Evolutionary conservation across 2,888 invertebrate species (phyloP), one percentile per base, ranked within the genome.

Genomic region (Carpatolechia fugitivella): DNA sequence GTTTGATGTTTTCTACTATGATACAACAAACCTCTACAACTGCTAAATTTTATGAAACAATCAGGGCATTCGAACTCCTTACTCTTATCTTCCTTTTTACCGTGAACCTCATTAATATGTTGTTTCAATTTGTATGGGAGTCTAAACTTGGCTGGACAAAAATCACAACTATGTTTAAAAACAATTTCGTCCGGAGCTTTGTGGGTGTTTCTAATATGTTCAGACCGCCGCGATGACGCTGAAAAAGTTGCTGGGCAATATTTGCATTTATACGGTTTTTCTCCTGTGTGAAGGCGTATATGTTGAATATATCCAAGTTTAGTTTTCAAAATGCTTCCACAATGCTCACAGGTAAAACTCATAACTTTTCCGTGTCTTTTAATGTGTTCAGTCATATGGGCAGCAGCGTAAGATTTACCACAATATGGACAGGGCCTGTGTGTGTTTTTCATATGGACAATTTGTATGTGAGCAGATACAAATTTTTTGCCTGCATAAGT

Each of bases 381-480:
- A 0, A 87, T 54, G 59, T 89, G 88, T 0, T 79, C 76, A 0
- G 78, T 67, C 88, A 89, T 88, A 48, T 82, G 83, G 0, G 86
- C 88, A 0, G 85, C 73, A 0, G 88, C 85, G 0, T 85, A 66
- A 0, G 71, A 41, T 58, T 88, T 88, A 0, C 86, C 88, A 13
- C 89, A 89, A 59, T 82, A 74, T 0, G 65, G 58, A 53, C 89
- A 89, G 0, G 86, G 82, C 18, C 69, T 65, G 46, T 88, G 88
- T 0, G 88, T 87, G 38, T 78, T 80, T 56, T 79, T 87, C 59
- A 74, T 74, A 52, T 89, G 89, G 0, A 88, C 86, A 7, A 83
- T 86, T 60, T 85, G 81, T n/a, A 89, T 88, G 29, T 89, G 89
- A 0, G 88, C 82, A 0, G 73, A 66, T 0, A 89, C 71, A 51